Evolutionary conservation across 2,888 invertebrate species (phyloP), one percentile per base, ranked within the genome.

Genomic region (Carcina quercana): DNA sequence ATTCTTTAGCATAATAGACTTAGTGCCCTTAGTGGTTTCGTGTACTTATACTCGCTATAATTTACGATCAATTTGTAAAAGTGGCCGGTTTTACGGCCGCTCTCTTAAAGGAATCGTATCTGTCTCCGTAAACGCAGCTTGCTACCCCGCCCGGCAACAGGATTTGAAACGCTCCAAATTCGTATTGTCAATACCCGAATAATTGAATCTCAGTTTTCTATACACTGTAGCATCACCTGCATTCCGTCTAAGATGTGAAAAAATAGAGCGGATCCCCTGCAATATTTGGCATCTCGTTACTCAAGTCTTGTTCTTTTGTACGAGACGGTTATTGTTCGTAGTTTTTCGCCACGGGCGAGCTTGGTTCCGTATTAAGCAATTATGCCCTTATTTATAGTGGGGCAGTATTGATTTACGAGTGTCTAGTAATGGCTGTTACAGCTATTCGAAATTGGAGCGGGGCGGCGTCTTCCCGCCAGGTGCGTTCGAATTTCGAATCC

Each of bases 51-150:
- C 48, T 53, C 53, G n/a, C n/a, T n/a, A 48, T 50, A 63, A 73
- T 74, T 76, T 76, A 79, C 68, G 71, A 69, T 47, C 75, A 76
- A 76, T 76, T 76, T 70, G 68, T 65, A 64, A 57, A 65, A 72
- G 75, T 72, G 71, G 71, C 55, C 60, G 52, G 44, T 58, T 69
- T 67, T 68, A 64, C 58, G 53, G 45, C n/a, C n/a, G n/a, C 52
- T 47, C 49, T 52, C 44, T 48, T 46, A 49, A 39, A 35, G 34
- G 24, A 10, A 24, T 2, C 24, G 24, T 6, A 6, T 10, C 24
- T 11, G 24, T 12, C 6, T 24, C 24, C 24, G n/a, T n/a, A n/a
- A n/a, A n/a, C n/a, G n/a, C n/a, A n/a, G n/a, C n/a, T n/a, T n/a
- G n/a, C 17, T 8, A n/a, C 51, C 45, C 34, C 47, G 51, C 61